These are phyloP conservation scores for Lanius collurio DNA, from an alignment of 2,113 vertebrate genomes.

Conservation along the genomic window DNA sequence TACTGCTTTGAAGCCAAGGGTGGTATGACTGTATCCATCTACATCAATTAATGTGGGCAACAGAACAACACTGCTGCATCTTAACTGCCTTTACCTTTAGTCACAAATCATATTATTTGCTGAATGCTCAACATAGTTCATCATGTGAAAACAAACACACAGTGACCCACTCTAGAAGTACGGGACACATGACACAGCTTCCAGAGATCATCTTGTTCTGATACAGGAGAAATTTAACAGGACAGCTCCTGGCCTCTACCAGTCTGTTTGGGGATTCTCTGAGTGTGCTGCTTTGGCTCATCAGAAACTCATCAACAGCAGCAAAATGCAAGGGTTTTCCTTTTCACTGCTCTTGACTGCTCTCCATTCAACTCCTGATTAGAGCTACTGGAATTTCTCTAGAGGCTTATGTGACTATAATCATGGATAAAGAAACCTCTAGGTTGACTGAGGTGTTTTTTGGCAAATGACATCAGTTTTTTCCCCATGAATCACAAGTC, in stretches of 20 bases:
- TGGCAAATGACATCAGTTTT: background rate
- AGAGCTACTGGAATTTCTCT: background rate
- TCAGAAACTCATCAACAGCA: background rate
- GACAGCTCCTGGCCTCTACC: background rate
- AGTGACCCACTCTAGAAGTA: background rate
- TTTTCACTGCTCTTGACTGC: background rate
- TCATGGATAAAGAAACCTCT: background rate
- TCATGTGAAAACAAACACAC: background rate
- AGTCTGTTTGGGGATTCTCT: background rate
- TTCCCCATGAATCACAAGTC: background rate
- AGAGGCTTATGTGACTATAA: background rate
- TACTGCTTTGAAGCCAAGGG: background rate
- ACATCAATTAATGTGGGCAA: background rate
- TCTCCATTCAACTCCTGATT: background rate
- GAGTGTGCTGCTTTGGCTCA: background rate
- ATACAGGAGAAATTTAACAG: background rate
- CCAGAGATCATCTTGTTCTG: background rate
- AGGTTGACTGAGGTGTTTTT: background rate
- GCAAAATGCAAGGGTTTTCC: background rate
- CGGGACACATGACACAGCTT: background rate
- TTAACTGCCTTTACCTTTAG: background rate
- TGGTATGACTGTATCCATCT: background rate
- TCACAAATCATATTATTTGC: background rate
- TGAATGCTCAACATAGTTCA: background rate
- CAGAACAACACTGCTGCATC: background rate